Percentiles rank a stretch among this genome's conserved stretches.
Evolutionary conservation across 2,888 invertebrate genomes (phyloP).

Genomic region (Scaptomyza tumidula): DNA sequence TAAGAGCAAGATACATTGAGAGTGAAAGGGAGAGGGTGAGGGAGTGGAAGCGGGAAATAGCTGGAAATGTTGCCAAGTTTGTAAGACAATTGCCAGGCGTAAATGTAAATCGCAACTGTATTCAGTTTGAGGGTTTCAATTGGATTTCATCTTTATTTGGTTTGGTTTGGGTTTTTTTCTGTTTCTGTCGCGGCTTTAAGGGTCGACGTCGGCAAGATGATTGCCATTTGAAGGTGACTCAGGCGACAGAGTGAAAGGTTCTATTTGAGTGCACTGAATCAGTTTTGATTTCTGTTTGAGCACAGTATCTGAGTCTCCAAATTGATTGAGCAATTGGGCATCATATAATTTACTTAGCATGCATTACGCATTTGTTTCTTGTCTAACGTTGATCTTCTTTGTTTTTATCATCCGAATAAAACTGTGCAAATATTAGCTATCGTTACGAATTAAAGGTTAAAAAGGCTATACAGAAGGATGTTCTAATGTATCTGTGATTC

Average conservation of each 20-base stretch:
- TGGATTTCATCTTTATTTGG: neutral
- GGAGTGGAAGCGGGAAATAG: neutral
- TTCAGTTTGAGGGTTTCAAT: slow-evolving; percentile 39
- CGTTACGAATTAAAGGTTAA: too few relatives aligned
- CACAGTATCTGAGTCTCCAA: slow-evolving; percentile 22
- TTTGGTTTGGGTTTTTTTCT: neutral
- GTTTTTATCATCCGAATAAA: neutral
- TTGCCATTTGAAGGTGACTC: slow-evolving; percentile 43
- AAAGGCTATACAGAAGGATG: too few relatives aligned
- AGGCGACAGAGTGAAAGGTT: slow-evolving; percentile 2
- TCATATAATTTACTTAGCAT: slow-evolving; percentile 40
- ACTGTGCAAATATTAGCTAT: too few relatives aligned
- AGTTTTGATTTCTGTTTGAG: slow-evolving; percentile 21
- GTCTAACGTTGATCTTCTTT: slow-evolving; percentile 13
- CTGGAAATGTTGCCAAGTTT: slow-evolving; percentile 67
- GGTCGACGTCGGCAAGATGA: neutral
- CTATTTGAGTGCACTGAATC: slow-evolving; percentile 40
- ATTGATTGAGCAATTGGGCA: slow-evolving; percentile 56
- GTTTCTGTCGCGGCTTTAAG: neutral
- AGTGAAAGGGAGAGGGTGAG: neutral
- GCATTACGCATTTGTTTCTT: slow-evolving; percentile 3
- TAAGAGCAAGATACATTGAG: neutral
- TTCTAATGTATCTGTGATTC: neutral
- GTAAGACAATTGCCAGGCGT: slow-evolving; percentile 69
- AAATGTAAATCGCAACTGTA: slow-evolving; percentile 51